phyloP scores from a whole-genome alignment of 2,797 vertebrate genomes.

The Gorsachius magnificus region DNA sequence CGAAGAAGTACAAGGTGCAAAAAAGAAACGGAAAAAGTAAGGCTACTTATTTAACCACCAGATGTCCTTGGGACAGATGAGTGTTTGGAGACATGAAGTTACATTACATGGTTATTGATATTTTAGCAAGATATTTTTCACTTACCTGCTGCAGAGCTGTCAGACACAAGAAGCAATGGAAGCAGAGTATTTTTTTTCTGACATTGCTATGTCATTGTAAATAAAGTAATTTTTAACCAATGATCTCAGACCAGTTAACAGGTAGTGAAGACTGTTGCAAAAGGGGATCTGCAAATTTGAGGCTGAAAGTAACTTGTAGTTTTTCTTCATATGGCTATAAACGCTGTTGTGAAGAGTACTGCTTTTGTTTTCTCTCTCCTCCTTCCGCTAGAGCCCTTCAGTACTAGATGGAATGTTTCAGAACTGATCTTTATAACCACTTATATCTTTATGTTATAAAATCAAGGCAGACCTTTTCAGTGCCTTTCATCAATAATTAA shows the following conservation, averaged over 20 bases:
- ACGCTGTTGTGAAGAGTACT: not conserved
- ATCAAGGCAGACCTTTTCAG: not conserved
- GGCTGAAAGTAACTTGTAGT: not conserved
- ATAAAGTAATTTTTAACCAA: not conserved
- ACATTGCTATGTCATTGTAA: not conserved
- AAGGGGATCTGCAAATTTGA: not conserved
- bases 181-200: not conserved
- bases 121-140: not conserved
- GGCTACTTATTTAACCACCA: not conserved
- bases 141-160: not conserved
- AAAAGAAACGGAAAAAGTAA: not conserved
- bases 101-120: not conserved
- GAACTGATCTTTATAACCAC: not conserved
- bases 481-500: not conserved
- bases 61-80: not conserved
- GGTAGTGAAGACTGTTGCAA: not conserved
- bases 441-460: not conserved
- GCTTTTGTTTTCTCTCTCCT: not conserved
- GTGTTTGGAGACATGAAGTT: not conserved
- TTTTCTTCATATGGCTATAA: not conserved
- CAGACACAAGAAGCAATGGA: not conserved
- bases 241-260: not conserved
- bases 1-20: not conserved
- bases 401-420: not conserved
- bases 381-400: not conserved